These are phyloP conservation scores for Oenanthe oenanthe DNA, from an alignment of 2,113 vertebrate species.

Conservation along the genomic window DNA sequence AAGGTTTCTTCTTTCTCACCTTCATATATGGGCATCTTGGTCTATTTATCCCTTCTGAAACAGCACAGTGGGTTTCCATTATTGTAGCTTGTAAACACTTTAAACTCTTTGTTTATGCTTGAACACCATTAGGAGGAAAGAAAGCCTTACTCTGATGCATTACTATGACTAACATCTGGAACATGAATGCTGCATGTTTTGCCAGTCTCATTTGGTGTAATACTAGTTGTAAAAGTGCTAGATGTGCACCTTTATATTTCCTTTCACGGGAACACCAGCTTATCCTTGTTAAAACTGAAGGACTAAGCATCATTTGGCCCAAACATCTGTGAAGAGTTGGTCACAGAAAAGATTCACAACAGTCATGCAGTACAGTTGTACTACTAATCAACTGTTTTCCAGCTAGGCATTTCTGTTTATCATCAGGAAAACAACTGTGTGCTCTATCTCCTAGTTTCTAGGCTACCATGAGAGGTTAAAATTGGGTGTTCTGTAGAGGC, in stretches of 20 bases:
- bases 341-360: not conserved
- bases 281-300: not conserved
- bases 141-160: not conserved
- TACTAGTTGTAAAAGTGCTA: constrained; percentile 1
- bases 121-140: not conserved
- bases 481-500: not conserved
- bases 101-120: not conserved
- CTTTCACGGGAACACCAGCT: not conserved
- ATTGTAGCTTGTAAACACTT: not conserved
- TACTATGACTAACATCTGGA: constrained; percentile 17
- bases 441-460: not conserved
- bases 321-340: not conserved
- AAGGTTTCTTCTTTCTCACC: not conserved
- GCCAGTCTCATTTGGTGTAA: not conserved
- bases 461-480: not conserved
- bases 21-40: not conserved
- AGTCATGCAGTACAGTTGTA: not conserved
- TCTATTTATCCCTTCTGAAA: constrained; percentile 19
- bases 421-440: not conserved
- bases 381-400: not conserved
- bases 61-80: constrained; percentile 1
- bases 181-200: not conserved
- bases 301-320: not conserved
- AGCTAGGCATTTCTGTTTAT: not conserved
- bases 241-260: not conserved